phyloP scores from a whole-genome alignment of 2,113 vertebrate genomes.

The Pelmatolapia mariae region DNA sequence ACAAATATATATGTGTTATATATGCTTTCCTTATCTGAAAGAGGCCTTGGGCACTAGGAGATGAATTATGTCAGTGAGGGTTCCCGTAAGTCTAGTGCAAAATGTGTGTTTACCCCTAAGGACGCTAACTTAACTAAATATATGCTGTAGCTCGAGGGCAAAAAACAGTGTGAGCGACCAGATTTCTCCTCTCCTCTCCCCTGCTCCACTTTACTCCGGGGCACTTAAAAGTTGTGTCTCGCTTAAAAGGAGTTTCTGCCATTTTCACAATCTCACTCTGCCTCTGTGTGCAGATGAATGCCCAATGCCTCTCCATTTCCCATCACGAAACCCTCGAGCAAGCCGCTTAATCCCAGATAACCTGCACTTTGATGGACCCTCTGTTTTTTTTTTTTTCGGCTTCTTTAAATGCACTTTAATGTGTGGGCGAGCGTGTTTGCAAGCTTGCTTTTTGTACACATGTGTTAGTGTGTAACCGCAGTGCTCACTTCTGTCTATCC shows the following conservation, averaged over 20 bases:
- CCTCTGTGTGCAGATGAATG: not conserved
- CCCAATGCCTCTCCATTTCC: not conserved
- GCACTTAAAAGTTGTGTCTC: not conserved
- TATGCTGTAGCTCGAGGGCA: slow-evolving; percentile 21
- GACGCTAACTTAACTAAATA: slow-evolving; percentile 22
- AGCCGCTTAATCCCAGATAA: not conserved
- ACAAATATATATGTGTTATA: not conserved
- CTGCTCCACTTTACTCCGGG: not conserved
- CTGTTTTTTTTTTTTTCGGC: not conserved
- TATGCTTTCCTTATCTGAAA: not conserved
- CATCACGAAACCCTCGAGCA: not conserved
- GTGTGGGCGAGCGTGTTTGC: slow-evolving; percentile 10
- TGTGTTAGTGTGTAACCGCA: not conserved
- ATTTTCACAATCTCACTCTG: not conserved
- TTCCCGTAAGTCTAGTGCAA: not conserved
- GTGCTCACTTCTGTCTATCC: not conserved
- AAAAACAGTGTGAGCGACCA: not conserved
- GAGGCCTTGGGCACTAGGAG: not conserved
- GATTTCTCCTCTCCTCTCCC: not conserved
- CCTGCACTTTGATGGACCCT: not conserved
- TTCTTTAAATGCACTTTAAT: not conserved
- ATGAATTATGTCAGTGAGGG: not conserved
- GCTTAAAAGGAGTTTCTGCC: not conserved
- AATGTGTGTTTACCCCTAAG: not conserved
- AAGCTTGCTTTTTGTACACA: not conserved